Conservation (phyloP, 2,113 vertebrate genomes). For the Ascaphus truei region DNA sequence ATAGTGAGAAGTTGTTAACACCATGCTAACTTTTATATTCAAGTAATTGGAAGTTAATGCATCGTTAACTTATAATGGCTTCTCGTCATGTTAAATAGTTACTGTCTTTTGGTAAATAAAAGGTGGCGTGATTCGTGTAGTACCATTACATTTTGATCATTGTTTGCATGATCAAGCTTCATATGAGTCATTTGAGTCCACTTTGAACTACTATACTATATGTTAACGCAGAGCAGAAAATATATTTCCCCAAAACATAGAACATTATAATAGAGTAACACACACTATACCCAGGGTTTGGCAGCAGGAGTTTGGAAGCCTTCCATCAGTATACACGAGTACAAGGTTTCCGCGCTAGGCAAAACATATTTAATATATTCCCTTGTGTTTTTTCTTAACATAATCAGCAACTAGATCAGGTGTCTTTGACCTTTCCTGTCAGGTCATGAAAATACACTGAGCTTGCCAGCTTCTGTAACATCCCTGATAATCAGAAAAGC, state of each 20-base stretch:
- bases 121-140: too few species aligned
- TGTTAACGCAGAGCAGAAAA: background rate
- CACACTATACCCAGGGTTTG: background rate
- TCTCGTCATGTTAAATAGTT: too few species aligned
- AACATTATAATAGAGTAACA: background rate
- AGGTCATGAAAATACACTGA: constrained; percentile 21
- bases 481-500: constrained; percentile 22
- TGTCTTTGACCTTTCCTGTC: constrained; percentile 28
- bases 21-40: too few species aligned
- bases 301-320: background rate
- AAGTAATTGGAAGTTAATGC: too few species aligned
- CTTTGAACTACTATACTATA: too few species aligned
- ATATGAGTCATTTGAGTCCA: too few species aligned
- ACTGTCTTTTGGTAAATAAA: too few species aligned
- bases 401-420: constrained; percentile 4
- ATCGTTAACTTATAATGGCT: too few species aligned
- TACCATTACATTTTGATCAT: too few species aligned
- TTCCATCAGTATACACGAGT: background rate
- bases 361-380: constrained; percentile 9
- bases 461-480: constrained; percentile 5
- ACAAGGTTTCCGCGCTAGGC: background rate
- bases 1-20: too few species aligned
- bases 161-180: too few species aligned
- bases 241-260: background rate
- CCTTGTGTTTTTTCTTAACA: background rate